Evolutionary conservation across 2,888 invertebrate genomes (phyloP).

Genomic region (Beris chalybata): DNA sequence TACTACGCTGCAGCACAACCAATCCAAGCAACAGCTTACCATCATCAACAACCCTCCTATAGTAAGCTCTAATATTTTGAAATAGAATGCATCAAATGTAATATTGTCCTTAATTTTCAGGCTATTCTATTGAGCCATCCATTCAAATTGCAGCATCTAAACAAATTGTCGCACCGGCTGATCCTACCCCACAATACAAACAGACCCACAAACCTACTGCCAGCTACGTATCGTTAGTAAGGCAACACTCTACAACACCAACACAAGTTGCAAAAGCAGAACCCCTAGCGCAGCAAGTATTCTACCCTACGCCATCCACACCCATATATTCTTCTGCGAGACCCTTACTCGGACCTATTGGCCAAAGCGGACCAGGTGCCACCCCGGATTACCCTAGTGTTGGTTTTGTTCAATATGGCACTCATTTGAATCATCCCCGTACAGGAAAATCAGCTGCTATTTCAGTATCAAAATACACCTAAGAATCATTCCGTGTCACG

Average conservation of each 20-base stretch:
- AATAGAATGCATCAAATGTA: background rate
- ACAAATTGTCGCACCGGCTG: conserved; percentile 28
- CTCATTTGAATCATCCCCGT: conserved; percentile 49
- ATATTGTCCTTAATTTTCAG: conserved; percentile 7
- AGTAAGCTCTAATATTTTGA: conserved; percentile 9
- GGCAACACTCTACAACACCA: conserved; percentile 27
- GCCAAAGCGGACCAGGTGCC: conserved; percentile 9
- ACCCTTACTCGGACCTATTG: background rate
- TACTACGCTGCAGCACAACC: conserved; percentile 5
- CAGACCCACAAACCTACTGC: conserved; percentile 19
- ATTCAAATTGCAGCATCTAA: conserved; percentile 31
- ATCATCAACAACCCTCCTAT: conserved; percentile 17
- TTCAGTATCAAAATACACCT: conserved; percentile 25
- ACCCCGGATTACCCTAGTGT: conserved; percentile 48
- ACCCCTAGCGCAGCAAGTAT: background rate
- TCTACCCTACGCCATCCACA: conserved; percentile 26
- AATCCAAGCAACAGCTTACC: background rate
- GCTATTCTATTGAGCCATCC: conserved; percentile 35
- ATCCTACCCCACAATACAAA: conserved; percentile 22
- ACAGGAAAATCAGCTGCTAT: conserved; percentile 31
- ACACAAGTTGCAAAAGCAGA: conserved; percentile 1
- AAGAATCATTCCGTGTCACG: background rate
- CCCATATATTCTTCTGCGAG: conserved; percentile 23
- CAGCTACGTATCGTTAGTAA: conserved; percentile 32
- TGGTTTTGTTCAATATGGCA: conserved; percentile 49